Evolutionary conservation across 2,113 vertebrate genomes (phyloP).

Genomic region (Apeltes quadracus): DNA sequence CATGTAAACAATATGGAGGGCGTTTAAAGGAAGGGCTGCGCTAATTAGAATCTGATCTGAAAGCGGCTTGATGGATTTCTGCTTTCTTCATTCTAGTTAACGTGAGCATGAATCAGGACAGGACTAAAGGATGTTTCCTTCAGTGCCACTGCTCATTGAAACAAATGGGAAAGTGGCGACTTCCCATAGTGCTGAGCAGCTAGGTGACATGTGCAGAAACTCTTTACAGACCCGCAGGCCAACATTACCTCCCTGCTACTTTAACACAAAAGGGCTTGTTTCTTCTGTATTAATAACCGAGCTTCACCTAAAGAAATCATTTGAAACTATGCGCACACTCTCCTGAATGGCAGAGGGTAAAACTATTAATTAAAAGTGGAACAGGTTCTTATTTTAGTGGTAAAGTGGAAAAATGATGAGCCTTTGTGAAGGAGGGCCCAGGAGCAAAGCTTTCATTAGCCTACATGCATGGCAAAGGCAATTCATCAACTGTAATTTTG

Average conservation of each 20-base stretch:
- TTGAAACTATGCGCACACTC: constrained; percentile 75
- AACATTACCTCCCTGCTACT: constrained; percentile 73
- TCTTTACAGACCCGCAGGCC: constrained; percentile 70
- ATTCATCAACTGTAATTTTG: constrained; percentile 85
- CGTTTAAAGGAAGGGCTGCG: constrained; percentile 1
- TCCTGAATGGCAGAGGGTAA: constrained; percentile 76
- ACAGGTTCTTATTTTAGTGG: constrained; percentile 84
- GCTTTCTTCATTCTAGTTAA: constrained; percentile 4
- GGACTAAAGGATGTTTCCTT: constrained; percentile 37
- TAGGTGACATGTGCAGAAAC: constrained; percentile 61
- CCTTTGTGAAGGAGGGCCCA: constrained; percentile 84
- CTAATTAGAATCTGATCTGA: constrained; percentile 9
- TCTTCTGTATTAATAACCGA: constrained; percentile 72
- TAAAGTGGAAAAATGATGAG: constrained; percentile 80
- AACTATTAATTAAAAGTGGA: constrained; percentile 86
- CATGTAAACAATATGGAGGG: constrained; percentile 34
- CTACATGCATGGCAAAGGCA: constrained; percentile 84
- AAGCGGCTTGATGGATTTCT: background rate
- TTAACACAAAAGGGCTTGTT: constrained; percentile 72
- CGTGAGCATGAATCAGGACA: constrained; percentile 29
- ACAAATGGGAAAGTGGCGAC: constrained; percentile 48
- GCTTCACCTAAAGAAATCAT: constrained; percentile 76
- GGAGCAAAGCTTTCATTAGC: constrained; percentile 85
- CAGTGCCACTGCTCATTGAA: constrained; percentile 29
- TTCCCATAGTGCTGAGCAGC: constrained; percentile 50